phyloP scores from a whole-genome alignment of 2,797 vertebrate genomes.

The Oophaga sylvatica region DNA sequence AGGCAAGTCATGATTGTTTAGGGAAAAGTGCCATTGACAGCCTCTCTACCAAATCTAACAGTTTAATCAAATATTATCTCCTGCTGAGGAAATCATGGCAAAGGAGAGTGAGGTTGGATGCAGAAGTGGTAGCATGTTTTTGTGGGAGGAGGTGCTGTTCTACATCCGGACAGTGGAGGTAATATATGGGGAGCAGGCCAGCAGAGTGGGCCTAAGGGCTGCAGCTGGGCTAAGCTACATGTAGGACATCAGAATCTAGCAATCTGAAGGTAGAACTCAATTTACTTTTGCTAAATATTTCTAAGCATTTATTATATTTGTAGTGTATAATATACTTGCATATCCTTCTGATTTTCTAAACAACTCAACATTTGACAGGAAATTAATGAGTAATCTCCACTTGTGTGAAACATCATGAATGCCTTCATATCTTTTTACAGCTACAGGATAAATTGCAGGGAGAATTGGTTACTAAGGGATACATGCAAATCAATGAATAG shows the following conservation, averaged over 20 bases:
- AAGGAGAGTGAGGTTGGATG: slow-evolving; percentile 48
- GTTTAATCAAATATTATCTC: slow-evolving; percentile 33
- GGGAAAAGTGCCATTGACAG: not conserved
- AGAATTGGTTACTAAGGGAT: too few relatives aligned
- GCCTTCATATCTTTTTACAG: too few relatives aligned
- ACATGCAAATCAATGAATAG: too few relatives aligned
- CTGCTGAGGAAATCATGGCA: slow-evolving; percentile 22
- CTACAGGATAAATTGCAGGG: too few relatives aligned
- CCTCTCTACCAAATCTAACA: slow-evolving; percentile 15
- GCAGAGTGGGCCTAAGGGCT: not conserved
- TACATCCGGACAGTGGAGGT: slow-evolving; percentile 55
- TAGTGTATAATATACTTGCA: not conserved
- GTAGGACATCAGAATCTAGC: not conserved
- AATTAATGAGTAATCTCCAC: too few relatives aligned
- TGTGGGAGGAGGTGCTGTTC: slow-evolving; percentile 5
- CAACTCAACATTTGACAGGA: not conserved
- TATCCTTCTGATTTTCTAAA: not conserved
- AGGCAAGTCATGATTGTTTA: slow-evolving; percentile 20
- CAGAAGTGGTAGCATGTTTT: slow-evolving; percentile 44
- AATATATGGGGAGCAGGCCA: slow-evolving; percentile 45
- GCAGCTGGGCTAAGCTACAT: slow-evolving; percentile 8
- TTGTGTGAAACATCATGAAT: too few relatives aligned
- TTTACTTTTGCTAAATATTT: not conserved
- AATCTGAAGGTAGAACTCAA: not conserved
- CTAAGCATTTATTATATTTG: not conserved